Evolutionary conservation across 2,888 invertebrate species (phyloP), one percentile per base, ranked within the genome.

Genomic region (Carabus problematicus): DNA sequence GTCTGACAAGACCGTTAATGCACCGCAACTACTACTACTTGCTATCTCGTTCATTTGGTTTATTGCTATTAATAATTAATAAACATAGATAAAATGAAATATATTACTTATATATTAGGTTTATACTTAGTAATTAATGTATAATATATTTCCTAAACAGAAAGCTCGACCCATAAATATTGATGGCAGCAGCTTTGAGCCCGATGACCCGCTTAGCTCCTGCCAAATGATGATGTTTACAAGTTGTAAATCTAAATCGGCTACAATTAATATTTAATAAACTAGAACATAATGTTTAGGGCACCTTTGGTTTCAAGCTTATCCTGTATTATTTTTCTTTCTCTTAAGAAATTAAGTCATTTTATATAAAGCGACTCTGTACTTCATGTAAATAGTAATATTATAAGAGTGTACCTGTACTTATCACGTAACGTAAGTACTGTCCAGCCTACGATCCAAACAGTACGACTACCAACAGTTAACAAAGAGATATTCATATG

Each of bases 231-330:
- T 69, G 69, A 69, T 55, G 55, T 69, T 69, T 62, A 69, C 69
- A 62, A 69, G 62, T 67, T 67, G 69, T 69, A 69, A 69, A 69
- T 69, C 64, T 70, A 64, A 70, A 56, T 70, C 70, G 60, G 64
- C 70, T 60, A 70, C 60, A 61, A 64, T 70, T 70, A 70, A 64
- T 70, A 70, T 56, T 63, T 70, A 64, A 75, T 75, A 78, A 77
- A 80, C 79, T 84, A 84, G 81, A 85, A 86, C 85, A 85, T 86
- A 86, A 86, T 84, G 83, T 84, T 85, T 86, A 91, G 91, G 91
- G 91, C 91, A 91, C 91, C 91, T 91, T 91, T 91, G 91, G 91
- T 91, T 91, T 91, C 87, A 88, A 89, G 89, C 89, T 89, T 90
- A 89, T 87, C 76, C 72, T 73, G 75, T 74, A 75, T 75, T 72